These are phyloP conservation scores for Oreochromis aureus DNA, from an alignment of 2,113 vertebrate species.

Conservation along the genomic window DNA sequence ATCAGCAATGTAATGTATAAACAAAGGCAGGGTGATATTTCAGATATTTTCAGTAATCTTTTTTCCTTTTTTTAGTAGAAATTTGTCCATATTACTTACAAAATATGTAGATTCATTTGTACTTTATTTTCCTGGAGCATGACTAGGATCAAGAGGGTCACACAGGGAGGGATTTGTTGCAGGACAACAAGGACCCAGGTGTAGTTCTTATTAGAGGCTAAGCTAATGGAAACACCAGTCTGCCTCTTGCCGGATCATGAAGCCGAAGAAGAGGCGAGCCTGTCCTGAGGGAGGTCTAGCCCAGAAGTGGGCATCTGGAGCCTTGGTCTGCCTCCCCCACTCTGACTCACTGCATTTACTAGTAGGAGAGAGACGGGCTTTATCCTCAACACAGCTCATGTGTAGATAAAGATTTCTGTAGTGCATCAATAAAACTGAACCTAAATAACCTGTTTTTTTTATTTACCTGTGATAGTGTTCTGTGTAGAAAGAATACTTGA, in stretches of 20 bases:
- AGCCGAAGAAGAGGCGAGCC: constrained; percentile 39
- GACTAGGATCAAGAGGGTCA: background rate
- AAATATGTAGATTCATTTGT: background rate
- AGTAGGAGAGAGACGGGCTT: background rate
- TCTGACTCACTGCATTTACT: constrained; percentile 16
- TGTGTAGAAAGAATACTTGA: background rate
- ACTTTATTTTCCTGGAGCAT: background rate
- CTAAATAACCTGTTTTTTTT: background rate
- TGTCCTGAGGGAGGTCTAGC: constrained; percentile 53
- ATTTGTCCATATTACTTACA: background rate
- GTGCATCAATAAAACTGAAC: background rate
- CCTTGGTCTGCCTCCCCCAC: background rate
- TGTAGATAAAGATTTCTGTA: background rate
- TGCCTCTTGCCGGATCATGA: constrained; percentile 35
- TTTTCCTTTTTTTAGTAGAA: background rate
- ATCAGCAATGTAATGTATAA: background rate
- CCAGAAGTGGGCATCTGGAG: constrained; percentile 51
- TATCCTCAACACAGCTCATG: background rate
- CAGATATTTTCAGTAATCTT: background rate
- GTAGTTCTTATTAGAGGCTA: constrained; percentile 58
- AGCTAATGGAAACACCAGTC: constrained; percentile 62
- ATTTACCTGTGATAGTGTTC: background rate
- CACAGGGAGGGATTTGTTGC: background rate
- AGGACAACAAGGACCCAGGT: constrained; percentile 62
- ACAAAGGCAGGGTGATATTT: background rate